Conservation (phyloP, 2,113 vertebrate genomes). For the Seriola quinqueradiata region DNA sequence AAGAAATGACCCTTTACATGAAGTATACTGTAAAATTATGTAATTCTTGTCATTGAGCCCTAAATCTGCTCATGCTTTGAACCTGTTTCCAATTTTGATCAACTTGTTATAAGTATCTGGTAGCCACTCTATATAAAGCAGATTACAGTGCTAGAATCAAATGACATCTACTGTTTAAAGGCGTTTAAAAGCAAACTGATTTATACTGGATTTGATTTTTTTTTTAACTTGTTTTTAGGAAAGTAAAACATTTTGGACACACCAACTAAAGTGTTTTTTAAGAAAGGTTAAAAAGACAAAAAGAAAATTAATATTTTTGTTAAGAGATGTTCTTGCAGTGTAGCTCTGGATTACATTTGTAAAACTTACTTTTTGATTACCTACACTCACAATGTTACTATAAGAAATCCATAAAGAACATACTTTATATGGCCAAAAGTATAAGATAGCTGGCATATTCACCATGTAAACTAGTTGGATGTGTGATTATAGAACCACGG, state of each 20-base stretch:
- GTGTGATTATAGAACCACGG: not conserved
- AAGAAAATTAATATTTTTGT: not conserved
- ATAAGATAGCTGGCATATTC: not conserved
- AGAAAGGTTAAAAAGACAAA: not conserved
- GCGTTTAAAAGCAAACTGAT: not conserved
- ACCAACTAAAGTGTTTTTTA: not conserved
- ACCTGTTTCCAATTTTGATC: not conserved
- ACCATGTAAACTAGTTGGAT: not conserved
- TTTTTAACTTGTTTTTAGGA: not conserved
- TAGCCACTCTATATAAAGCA: not conserved
- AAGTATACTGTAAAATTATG: not conserved
- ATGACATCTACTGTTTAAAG: not conserved
- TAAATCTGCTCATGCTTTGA: not conserved
- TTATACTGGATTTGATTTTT: not conserved
- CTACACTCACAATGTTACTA: not conserved
- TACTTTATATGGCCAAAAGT: not conserved
- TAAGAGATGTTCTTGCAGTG: not conserved
- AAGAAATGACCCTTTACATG: not conserved
- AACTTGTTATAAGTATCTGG: not conserved
- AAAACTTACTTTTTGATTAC: not conserved
- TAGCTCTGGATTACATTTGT: not conserved
- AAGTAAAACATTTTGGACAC: not conserved
- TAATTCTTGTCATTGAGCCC: not conserved
- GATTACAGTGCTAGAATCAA: not conserved
- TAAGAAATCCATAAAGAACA: not conserved